Conservation (phyloP, 2,888 invertebrate genomes). For the Pheosia tremula region DNA sequence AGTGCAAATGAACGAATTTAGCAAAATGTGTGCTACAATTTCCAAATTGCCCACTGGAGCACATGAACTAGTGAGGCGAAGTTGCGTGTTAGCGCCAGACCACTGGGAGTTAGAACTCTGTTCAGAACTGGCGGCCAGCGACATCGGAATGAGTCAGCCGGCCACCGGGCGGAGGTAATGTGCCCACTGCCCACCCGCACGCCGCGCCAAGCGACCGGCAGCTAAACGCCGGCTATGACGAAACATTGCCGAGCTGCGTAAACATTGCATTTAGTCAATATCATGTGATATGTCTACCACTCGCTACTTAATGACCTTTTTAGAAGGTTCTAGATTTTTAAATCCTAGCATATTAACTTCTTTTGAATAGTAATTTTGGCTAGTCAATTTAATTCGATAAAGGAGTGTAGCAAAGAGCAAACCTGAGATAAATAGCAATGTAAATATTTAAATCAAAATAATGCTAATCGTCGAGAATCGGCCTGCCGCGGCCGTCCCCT, state of each 20-base stretch:
- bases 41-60: constrained; percentile 68
- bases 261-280: constrained; percentile 28
- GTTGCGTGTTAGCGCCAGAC: constrained; percentile 73
- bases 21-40: constrained; percentile 60
- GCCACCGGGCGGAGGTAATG: constrained; percentile 58
- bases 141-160: constrained; percentile 66
- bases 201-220: constrained; percentile 22
- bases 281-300: background rate
- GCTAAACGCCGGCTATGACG: constrained; percentile 32
- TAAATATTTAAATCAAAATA: constrained; percentile 39
- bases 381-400: background rate
- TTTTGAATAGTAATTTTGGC: no score
- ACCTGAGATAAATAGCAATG: constrained; percentile 7
- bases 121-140: constrained; percentile 54
- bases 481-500: constrained; percentile 43
- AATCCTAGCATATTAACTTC: no score
- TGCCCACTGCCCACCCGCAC: constrained; percentile 59
- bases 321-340: no score
- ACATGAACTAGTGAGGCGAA: constrained; percentile 71
- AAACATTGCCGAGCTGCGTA: constrained; percentile 41
- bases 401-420: background rate
- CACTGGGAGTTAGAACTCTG: constrained; percentile 61
- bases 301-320: background rate
- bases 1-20: constrained; percentile 43
- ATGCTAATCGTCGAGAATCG: constrained; percentile 46